These are phyloP conservation scores for Caenorhabditis imperialis DNA, from an alignment of 2,888 invertebrate genomes.

Conservation along the genomic window DNA sequence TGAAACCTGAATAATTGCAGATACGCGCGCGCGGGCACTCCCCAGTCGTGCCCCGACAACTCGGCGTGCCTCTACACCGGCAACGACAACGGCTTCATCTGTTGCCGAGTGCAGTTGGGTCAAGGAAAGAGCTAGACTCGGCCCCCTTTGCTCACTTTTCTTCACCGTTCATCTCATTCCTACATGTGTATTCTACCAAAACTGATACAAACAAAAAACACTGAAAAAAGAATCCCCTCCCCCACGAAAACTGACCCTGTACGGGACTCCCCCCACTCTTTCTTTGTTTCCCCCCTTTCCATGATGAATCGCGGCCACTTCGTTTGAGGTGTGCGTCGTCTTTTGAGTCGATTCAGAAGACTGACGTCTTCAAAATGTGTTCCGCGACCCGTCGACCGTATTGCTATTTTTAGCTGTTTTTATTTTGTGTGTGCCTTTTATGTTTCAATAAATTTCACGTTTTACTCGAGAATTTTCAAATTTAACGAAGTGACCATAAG, in stretches of 20 bases:
- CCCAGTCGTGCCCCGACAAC: slow-evolving; percentile 74
- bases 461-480: no score
- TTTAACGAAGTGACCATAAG: no score
- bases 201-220: slow-evolving; percentile 5
- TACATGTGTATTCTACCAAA: slow-evolving; percentile 40
- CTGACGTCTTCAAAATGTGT: not conserved
- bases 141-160: slow-evolving; percentile 11
- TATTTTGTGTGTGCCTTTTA: not conserved
- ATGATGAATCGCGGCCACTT: no score
- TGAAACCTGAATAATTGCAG: slow-evolving; percentile 18
- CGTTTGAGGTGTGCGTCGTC: no score
- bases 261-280: slow-evolving; percentile 6
- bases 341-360: no score
- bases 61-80: slow-evolving; percentile 77
- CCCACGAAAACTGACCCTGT: slow-evolving; percentile 11
- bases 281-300: slow-evolving; percentile 10
- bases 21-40: slow-evolving; percentile 75
- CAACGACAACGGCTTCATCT: slow-evolving; percentile 77
- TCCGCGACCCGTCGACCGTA: slow-evolving; percentile 24
- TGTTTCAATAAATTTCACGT: slow-evolving; percentile 4
- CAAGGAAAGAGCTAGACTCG: slow-evolving; percentile 53
- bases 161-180: slow-evolving; percentile 43
- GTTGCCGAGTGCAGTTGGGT: slow-evolving; percentile 75
- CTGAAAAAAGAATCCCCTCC: slow-evolving; percentile 1
- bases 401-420: slow-evolving; percentile 40